Evolutionary conservation across 35 echinoderm and acorn worm species (phyloP).

Genomic region (Ptychodera flava): DNA sequence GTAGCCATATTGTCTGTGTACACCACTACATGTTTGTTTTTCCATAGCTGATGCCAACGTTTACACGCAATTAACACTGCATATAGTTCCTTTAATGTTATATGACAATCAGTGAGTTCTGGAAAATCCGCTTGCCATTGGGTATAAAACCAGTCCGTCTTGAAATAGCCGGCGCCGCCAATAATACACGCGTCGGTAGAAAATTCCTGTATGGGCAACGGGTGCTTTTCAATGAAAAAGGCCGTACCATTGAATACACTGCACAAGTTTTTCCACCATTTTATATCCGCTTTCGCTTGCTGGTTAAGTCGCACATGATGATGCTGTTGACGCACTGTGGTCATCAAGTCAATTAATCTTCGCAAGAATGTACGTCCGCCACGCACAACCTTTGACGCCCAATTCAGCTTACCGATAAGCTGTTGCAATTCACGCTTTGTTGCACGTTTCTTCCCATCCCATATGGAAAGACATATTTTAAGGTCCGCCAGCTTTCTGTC

Average conservation of each 20-base stretch:
- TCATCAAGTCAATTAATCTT: background rate
- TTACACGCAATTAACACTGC: background rate
- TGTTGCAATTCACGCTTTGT: background rate
- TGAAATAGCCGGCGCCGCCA: background rate
- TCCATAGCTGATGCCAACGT: background rate
- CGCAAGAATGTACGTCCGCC: background rate
- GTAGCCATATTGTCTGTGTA: background rate
- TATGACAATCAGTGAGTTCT: background rate
- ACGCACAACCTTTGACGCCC: background rate
- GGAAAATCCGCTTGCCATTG: background rate
- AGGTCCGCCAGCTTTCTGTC: background rate
- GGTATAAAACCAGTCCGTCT: background rate
- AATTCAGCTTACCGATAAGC: background rate
- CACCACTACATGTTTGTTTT: background rate
- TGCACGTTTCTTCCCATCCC: background rate
- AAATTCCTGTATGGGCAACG: background rate
- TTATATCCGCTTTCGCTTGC: background rate
- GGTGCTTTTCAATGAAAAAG: background rate
- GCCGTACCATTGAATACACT: background rate
- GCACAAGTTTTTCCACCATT: background rate
- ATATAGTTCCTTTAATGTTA: background rate
- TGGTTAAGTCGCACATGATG: background rate
- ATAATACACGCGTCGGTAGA: background rate
- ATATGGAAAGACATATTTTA: background rate
- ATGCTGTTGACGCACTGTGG: background rate